Evolutionary conservation across 2,113 vertebrate species (phyloP).

Genomic region (Entomyzon cyanotis): DNA sequence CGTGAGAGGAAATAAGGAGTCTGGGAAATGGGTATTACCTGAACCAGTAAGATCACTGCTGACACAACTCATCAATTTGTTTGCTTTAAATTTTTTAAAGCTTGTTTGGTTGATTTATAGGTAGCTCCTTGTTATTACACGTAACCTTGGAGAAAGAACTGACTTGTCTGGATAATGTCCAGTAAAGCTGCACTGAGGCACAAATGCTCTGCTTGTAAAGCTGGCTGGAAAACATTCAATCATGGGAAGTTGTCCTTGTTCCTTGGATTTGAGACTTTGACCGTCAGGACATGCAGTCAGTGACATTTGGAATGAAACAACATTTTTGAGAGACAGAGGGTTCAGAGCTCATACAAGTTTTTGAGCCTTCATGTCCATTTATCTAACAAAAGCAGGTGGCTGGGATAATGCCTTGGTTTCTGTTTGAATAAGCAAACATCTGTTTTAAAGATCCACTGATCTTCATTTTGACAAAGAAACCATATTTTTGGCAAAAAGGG

Average conservation of each 20-base stretch:
- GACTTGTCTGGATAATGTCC: background rate
- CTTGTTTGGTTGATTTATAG: slow-evolving; percentile 25
- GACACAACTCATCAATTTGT: background rate
- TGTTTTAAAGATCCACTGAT: background rate
- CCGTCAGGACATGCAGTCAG: background rate
- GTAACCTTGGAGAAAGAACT: background rate
- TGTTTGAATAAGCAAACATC: background rate
- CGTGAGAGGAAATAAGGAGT: background rate
- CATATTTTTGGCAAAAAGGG: background rate
- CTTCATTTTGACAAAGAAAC: background rate
- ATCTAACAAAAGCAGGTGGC: background rate
- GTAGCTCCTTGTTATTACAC: background rate
- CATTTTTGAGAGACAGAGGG: background rate
- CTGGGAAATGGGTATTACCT: background rate
- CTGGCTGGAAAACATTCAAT: background rate
- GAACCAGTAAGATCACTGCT: background rate
- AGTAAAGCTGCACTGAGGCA: background rate
- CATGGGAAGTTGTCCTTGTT: background rate
- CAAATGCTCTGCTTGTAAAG: background rate
- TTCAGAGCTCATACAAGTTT: background rate
- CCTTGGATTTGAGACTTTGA: background rate
- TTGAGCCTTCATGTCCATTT: background rate
- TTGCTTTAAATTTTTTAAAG: slow-evolving; percentile 7
- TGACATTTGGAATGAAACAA: background rate
- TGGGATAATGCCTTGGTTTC: background rate